phyloP scores from a whole-genome alignment of 2,797 vertebrate genomes.

The Gallirallus australis region DNA sequence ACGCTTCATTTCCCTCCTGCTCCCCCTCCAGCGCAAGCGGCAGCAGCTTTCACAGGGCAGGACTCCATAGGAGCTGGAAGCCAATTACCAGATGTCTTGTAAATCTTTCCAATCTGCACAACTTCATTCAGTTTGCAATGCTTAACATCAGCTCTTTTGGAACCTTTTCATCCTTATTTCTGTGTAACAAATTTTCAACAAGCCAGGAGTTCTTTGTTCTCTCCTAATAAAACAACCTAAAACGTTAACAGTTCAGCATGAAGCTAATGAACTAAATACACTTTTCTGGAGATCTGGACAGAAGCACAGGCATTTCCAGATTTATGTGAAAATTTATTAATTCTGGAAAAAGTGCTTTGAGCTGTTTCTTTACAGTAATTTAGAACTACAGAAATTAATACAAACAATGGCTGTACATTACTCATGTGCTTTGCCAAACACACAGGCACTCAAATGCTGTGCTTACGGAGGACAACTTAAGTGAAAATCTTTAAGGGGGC shows the following conservation, averaged over 20 bases:
- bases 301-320: background rate
- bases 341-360: slow-evolving; percentile 40
- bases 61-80: slow-evolving; percentile 1
- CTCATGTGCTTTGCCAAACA: background rate
- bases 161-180: slow-evolving; percentile 46
- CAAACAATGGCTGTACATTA: slow-evolving; percentile 36
- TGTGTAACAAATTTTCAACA: slow-evolving; percentile 42
- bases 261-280: slow-evolving; percentile 36
- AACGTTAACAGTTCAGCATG: slow-evolving; percentile 58
- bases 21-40: background rate
- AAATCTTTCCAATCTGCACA: slow-evolving; percentile 49
- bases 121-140: slow-evolving; percentile 26
- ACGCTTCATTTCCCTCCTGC: background rate
- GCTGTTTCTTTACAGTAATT: slow-evolving; percentile 44
- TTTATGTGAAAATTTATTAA: slow-evolving; percentile 32
- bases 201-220: slow-evolving; percentile 49
- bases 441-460: background rate
- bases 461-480: background rate
- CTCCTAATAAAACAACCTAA: slow-evolving; percentile 56
- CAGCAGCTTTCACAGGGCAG: background rate
- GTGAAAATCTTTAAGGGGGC: background rate
- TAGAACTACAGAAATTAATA: slow-evolving; percentile 21
- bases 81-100: slow-evolving; percentile 55
- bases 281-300: slow-evolving; percentile 28
- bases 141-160: slow-evolving; percentile 52